Evolutionary conservation across 2,113 vertebrate species (phyloP), one percentile per base, ranked within the genome.

Genomic region (Eupsittula cactorum): DNA sequence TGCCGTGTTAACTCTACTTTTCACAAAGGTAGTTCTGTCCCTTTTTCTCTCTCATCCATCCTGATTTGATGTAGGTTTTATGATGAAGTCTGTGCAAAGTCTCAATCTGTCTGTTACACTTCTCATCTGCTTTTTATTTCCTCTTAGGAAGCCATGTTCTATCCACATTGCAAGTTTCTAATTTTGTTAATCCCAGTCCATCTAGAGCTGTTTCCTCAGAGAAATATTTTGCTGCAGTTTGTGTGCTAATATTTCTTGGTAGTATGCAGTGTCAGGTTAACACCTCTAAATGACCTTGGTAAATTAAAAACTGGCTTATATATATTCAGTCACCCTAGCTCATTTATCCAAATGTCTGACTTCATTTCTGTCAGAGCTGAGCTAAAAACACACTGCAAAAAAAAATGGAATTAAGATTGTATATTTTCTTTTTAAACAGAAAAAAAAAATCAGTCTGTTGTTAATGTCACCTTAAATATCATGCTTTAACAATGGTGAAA

Each of bases 261-360:
- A 93, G 85, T 53, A 86, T 96, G 90, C 94, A 60, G 68, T 0
- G 0, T 86, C 16, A 11, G 46, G 81, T 63, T 64, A 57, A 62
- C 68, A 95, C 88, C 86, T 94, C 85, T 70, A 75, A 84, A 86
- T 96, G 96, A 97, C 94, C 96, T 96, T 96, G 94, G 96, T 97
- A 95, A 95, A 97, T 97, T 96, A 97, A 97, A 95, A 96, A 97
- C 93, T 79, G 82, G 10, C 89, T 92, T 96, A 96, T 97, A 95
- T 96, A 96, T 97, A 97, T 97, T 96, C 96, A 94, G 78, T 93
- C 93, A 92, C 65, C 80, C 85, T 57, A 71, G 39, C 84, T 87
- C 92, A 76, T 96, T 97, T 92, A 79, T 86, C 93, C 87, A 70
- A 49, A 92, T 68, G 70, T 87, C 86, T 94, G 85, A 73, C 76